These are phyloP conservation scores for Desoria tigrina DNA, from an alignment of 2,888 invertebrate species.

Conservation along the genomic window DNA sequence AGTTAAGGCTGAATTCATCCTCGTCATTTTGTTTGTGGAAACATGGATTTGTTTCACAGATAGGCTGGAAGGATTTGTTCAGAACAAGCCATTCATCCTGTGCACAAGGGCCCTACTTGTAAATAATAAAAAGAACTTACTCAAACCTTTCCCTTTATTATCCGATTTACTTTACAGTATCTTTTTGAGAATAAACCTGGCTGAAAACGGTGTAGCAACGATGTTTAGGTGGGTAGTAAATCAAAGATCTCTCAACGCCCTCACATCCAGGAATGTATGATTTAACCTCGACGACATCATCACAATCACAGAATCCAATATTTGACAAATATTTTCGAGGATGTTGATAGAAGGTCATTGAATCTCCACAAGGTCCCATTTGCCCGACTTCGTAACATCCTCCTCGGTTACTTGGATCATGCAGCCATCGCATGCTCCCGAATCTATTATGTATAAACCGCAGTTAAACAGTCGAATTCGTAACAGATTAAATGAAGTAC, in stretches of 20 bases:
- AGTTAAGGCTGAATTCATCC: conserved; percentile 22
- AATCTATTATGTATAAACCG: conserved; percentile 9
- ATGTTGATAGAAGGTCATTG: conserved; percentile 32
- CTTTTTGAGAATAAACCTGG: too few relatives aligned
- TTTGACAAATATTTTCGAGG: conserved; percentile 15
- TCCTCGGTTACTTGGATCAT: conserved; percentile 23
- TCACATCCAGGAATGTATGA: conserved; percentile 27
- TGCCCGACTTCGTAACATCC: conserved; percentile 28
- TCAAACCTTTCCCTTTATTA: not conserved
- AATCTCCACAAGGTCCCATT: conserved; percentile 29
- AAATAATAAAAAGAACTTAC: not conserved
- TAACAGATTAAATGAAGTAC: not conserved
- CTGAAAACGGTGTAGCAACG: conserved; percentile 28
- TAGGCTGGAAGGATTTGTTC: conserved; percentile 4
- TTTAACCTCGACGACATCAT: conserved; percentile 29
- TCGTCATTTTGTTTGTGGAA: not conserved
- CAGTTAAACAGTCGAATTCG: not conserved
- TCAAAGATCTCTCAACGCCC: conserved; percentile 26
- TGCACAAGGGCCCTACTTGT: conserved; percentile 26
- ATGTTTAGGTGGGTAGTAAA: conserved; percentile 24
- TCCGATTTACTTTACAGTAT: too few relatives aligned
- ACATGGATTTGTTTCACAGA: conserved; percentile 23
- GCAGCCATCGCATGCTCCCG: conserved; percentile 26
- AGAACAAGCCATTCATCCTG: conserved; percentile 25
- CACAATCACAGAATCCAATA: conserved; percentile 32